phyloP scores from a whole-genome alignment of 37 sponge, comb jelly and placozoan species.

The Ianthella basta region DNA sequence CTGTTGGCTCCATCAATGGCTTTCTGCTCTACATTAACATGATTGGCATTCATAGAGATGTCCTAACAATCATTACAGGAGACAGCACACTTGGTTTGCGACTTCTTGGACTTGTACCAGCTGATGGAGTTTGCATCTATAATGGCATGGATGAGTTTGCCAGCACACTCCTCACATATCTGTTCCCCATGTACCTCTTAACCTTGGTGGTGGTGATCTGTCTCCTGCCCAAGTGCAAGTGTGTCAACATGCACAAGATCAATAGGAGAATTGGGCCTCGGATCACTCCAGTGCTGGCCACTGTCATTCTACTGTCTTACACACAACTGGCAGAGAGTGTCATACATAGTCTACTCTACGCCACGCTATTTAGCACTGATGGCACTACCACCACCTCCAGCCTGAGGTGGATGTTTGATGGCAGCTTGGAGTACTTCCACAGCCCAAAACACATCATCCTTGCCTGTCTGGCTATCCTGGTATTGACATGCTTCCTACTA shows the following conservation, averaged over 20 bases:
- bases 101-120: constrained; percentile 19
- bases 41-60: constrained; percentile 1
- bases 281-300: constrained; percentile 47
- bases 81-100: neutral
- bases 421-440: constrained; percentile 19
- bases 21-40: constrained; percentile 51
- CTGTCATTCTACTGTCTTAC: constrained; percentile 34
- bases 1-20: constrained; percentile 40
- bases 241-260: constrained; percentile 15
- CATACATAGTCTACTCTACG: neutral
- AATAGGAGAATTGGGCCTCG: constrained; percentile 1
- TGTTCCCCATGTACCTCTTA: constrained; percentile 42
- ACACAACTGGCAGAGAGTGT: neutral
- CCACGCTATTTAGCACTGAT: neutral
- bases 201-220: constrained; percentile 20
- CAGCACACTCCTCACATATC: constrained; percentile 20
- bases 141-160: constrained; percentile 41
- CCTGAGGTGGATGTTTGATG: constrained; percentile 29
- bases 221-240: constrained; percentile 3
- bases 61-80: neutral
- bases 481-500: constrained; percentile 4
- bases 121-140: constrained; percentile 45
- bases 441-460: constrained; percentile 32
- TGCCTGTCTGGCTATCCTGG: neutral
- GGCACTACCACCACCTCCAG: neutral